These are phyloP conservation scores for Bruchidius siliquastri DNA, from an alignment of 2,888 invertebrate genomes.

Conservation along the genomic window DNA sequence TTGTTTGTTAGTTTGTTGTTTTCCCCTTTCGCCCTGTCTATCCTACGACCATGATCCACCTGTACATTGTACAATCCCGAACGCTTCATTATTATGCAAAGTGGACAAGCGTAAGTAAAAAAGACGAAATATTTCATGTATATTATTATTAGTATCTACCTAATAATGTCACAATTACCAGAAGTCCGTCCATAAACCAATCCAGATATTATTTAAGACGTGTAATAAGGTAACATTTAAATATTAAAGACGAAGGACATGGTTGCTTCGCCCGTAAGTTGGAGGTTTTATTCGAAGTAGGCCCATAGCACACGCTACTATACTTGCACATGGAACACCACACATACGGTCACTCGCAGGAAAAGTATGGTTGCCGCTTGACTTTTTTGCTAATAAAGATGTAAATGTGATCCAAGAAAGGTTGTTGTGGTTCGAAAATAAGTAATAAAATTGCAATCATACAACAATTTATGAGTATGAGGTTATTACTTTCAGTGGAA, in stretches of 20 bases:
- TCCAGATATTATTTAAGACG: slow-evolving; percentile 13
- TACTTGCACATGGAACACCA: background rate
- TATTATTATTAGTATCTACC: slow-evolving; percentile 15
- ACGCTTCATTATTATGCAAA: background rate
- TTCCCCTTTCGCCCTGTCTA: too few relatives aligned
- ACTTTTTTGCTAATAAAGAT: background rate
- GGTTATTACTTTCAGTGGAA: background rate
- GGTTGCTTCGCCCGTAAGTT: background rate
- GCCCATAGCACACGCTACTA: background rate
- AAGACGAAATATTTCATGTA: background rate
- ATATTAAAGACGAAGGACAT: background rate
- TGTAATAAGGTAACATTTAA: slow-evolving; percentile 5
- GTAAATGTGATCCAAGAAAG: background rate
- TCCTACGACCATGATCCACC: background rate
- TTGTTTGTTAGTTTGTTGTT: too few relatives aligned
- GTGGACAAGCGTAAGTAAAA: background rate
- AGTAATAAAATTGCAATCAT: background rate
- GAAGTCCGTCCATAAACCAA: slow-evolving; percentile 13
- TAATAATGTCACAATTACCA: slow-evolving; percentile 19
- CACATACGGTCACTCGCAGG: background rate
- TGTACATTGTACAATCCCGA: background rate
- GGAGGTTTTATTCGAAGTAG: background rate
- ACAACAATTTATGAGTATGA: background rate
- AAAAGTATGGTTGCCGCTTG: background rate
- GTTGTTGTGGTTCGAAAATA: background rate